Conservation (phyloP, 2,888 invertebrate species). For the Spialia ferax region DNA sequence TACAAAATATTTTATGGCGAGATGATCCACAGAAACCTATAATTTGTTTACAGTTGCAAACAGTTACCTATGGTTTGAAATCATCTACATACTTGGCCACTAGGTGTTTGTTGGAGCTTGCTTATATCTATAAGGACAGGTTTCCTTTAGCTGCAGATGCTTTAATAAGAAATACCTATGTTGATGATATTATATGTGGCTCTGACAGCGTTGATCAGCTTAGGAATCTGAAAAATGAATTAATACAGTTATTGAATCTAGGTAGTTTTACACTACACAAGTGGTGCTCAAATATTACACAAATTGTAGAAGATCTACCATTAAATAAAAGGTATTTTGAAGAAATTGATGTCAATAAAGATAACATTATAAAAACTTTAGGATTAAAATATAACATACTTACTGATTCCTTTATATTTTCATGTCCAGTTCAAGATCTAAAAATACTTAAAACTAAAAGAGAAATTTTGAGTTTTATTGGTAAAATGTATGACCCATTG, state of each 20-base stretch:
- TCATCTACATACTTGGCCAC: not conserved
- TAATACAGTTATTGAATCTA: not conserved
- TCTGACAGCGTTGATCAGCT: not conserved
- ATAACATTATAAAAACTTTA: conserved; percentile 1
- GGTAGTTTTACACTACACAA: not conserved
- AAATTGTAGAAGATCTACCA: not conserved
- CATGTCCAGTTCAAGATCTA: not conserved
- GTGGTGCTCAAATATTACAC: not conserved
- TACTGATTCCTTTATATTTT: not conserved
- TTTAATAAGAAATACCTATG: not conserved
- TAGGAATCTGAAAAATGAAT: not conserved
- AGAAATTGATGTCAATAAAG: not conserved
- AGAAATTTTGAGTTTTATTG: not conserved
- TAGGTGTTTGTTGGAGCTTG: not conserved
- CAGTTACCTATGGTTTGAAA: not conserved
- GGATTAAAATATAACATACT: not conserved
- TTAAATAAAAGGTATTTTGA: not conserved
- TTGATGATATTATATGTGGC: not conserved
- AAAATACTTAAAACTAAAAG: not conserved
- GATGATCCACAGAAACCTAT: not conserved
- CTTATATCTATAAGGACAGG: not conserved
- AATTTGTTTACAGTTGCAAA: not conserved
- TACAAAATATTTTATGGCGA: not conserved
- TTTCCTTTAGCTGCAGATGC: not conserved
- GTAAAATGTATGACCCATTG: not conserved